Percentiles rank a stretch among this genome's conserved stretches.
Evolutionary conservation across 2,888 invertebrate species (phyloP).

Genomic region (Ctenicera cuprea): DNA sequence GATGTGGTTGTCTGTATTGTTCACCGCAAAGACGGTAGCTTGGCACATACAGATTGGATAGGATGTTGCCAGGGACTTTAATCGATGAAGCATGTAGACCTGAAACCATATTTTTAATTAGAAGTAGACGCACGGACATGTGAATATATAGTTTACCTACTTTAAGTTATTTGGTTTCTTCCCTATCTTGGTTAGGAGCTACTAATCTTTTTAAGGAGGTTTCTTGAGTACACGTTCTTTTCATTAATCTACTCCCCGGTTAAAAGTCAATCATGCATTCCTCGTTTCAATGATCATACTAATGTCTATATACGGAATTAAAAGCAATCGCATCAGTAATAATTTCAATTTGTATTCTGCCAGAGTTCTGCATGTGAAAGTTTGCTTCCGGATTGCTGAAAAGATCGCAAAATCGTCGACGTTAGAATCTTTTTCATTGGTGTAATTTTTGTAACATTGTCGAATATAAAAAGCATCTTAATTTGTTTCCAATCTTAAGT

Average conservation of each 20-base stretch:
- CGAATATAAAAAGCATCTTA: too few species aligned
- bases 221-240: conserved; percentile 8
- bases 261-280: conserved; percentile 16
- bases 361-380: too few species aligned
- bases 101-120: conserved; percentile 40
- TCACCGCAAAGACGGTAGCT: conserved; percentile 43
- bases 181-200: conserved; percentile 13
- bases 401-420: too few species aligned
- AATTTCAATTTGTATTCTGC: too few species aligned
- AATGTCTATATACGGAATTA: conserved; percentile 13
- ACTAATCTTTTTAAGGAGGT: conserved; percentile 13
- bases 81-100: conserved; percentile 38
- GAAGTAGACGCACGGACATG: conserved; percentile 11
- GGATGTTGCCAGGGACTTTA: conserved; percentile 34
- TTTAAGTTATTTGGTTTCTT: conserved; percentile 18
- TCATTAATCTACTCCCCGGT: conserved; percentile 8
- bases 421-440: too few species aligned
- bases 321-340: too few species aligned
- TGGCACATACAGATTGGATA: conserved; percentile 37
- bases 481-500: too few species aligned
- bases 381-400: too few species aligned
- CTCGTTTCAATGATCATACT: not conserved
- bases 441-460: too few species aligned
- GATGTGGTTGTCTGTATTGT: conserved; percentile 41
- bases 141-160: conserved; percentile 21